These are phyloP conservation scores for Schizopygopsis pylzovi DNA, from an alignment of 2,797 vertebrate genomes.

Conservation along the genomic window DNA sequence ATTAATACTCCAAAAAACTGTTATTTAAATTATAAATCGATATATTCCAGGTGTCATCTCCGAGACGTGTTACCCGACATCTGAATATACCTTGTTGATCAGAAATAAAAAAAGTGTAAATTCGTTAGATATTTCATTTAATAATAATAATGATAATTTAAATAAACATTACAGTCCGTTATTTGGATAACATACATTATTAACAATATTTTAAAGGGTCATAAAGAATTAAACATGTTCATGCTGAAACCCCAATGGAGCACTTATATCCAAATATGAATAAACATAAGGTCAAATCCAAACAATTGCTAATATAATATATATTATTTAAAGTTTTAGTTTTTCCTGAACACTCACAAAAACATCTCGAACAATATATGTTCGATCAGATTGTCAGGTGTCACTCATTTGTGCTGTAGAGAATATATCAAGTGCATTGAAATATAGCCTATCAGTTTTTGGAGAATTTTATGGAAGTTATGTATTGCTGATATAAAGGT, in stretches of 20 bases:
- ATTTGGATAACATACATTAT: slow-evolving; percentile 29
- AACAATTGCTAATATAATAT: slow-evolving; percentile 51
- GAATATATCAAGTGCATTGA: not conserved
- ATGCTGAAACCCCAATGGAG: slow-evolving; percentile 37
- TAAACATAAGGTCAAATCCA: slow-evolving; percentile 50
- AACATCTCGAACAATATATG: not conserved
- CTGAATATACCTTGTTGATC: not conserved
- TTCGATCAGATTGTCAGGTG: not conserved
- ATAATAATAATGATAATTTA: not conserved
- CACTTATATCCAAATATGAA: slow-evolving; percentile 47
- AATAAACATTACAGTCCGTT: slow-evolving; percentile 60
- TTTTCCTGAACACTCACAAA: not conserved
- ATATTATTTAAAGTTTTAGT: slow-evolving; percentile 28
- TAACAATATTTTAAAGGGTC: slow-evolving; percentile 35
- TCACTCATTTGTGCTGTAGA: not conserved
- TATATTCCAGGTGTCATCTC: not conserved
- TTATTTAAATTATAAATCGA: not conserved
- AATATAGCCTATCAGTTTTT: not conserved
- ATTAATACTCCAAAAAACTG: not conserved
- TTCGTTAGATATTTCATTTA: not conserved
- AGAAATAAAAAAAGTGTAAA: not conserved
- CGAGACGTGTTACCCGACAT: not conserved
- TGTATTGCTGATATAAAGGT: not conserved
- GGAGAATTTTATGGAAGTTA: not conserved
- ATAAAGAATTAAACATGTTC: slow-evolving; percentile 50